Conservation (phyloP, 1,140 invertebrate genomes). For the Habropoda laboriosa region DNA sequence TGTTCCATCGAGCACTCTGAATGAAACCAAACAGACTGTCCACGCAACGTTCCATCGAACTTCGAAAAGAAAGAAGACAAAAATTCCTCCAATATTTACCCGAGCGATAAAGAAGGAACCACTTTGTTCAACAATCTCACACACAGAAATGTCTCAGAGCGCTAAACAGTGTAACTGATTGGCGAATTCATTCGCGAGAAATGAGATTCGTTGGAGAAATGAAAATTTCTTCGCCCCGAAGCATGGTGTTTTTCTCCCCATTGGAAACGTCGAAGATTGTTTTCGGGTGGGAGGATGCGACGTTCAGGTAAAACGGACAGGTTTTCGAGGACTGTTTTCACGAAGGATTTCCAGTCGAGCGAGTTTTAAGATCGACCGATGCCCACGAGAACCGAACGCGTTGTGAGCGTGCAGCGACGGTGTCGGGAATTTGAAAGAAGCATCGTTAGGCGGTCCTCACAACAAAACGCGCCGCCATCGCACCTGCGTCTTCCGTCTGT, state of each 20-base stretch:
- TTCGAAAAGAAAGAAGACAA: too few species aligned
- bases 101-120: too few species aligned
- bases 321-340: not conserved
- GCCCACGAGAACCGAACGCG: conserved; percentile 35
- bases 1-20: not conserved
- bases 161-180: too few species aligned
- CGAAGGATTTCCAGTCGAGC: not conserved
- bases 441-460: conserved; percentile 16
- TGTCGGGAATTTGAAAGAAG: conserved; percentile 41
- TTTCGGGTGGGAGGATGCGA: too few species aligned
- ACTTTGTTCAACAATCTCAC: too few species aligned
- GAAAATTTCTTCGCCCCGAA: too few species aligned
- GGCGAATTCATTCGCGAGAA: too few species aligned
- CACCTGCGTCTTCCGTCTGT: conserved; percentile 28
- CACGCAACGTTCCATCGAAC: not conserved
- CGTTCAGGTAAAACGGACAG: not conserved
- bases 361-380: conserved; percentile 7
- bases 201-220: too few species aligned
- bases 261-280: too few species aligned
- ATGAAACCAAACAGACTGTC: not conserved
- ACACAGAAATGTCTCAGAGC: too few species aligned
- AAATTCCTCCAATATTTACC: too few species aligned
- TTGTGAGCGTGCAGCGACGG: not conserved
- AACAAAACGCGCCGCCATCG: conserved; percentile 4
- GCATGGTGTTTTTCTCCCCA: too few species aligned